Base-by-base conservation (phyloP, 1,140 invertebrate species). In the Bombus pyrosoma region DNA sequence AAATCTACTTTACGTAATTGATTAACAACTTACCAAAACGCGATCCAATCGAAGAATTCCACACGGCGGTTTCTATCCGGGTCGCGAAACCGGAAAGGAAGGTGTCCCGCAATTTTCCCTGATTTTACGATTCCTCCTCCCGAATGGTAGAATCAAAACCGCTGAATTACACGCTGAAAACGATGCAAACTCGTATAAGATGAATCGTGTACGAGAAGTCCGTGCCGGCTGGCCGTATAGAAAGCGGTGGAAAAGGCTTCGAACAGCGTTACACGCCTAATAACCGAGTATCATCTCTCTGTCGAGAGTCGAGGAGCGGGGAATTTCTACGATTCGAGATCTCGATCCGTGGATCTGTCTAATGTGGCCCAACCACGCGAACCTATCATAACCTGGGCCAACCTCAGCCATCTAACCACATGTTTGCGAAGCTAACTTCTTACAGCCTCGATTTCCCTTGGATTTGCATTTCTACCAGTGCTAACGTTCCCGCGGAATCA, bases 351-450 rank as follows among this genome's bases (percentile, higher is more conserved):
- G 78, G 84, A 90, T 90, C 89, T 84, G 87, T 91, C 89, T 94
- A 94, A 95, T 95, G 93, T 94, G 92, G 91, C 91, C 91, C 91
- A 94, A 90, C 93, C 94, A 95, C 92, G 94, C 94, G 89, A 95
- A 92, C 93, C 92, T 93, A 93, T 94, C 93, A 94, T 94, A 94
- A 94, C 94, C 91, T 91, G 89, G 90, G 93, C 89, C 93, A 94
- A 92, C 92, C 88, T 87, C 85, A 86, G 83, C 84, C 87, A 53
- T 62, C 74, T 92, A 93, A 93, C 92, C 86, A 92, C 88, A 90
- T 91, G 91, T 93, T 93, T 93, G 90, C 76, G 86, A 85, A 91
- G 89, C 69, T 91, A 93, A 92, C 87, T 81, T 90, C 89, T 87
- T 90, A 88, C 84, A 81, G 82, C 69, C 85, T 88, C 75, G 79